Conservation (phyloP, 2,888 invertebrate genomes). For the Cerastis leucographa region DNA sequence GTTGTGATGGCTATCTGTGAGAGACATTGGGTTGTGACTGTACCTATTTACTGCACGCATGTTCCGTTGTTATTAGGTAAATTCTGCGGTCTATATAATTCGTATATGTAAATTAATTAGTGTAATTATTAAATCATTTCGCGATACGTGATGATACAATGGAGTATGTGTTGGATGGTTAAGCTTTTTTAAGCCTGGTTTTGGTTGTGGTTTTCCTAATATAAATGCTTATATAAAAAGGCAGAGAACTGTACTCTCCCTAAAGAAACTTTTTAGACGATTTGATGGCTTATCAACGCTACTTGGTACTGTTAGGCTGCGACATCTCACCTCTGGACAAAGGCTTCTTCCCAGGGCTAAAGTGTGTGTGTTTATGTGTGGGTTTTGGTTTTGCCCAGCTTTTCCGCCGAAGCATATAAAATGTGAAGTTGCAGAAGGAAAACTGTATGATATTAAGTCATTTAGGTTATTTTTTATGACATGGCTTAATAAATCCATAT, state of each 20-base stretch:
- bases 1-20: constrained; percentile 50
- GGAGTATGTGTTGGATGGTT: constrained; percentile 12
- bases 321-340: neutral
- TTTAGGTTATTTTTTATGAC: neutral
- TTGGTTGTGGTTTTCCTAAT: constrained; percentile 2
- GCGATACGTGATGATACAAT: constrained; percentile 27
- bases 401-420: neutral
- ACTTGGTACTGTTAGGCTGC: neutral
- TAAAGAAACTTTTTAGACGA: neutral
- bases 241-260: neutral
- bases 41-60: constrained; percentile 64
- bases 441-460: neutral
- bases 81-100: constrained; percentile 77
- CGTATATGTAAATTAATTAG: constrained; percentile 68
- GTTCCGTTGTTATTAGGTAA: constrained; percentile 66
- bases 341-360: neutral
- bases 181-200: neutral
- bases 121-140: constrained; percentile 56
- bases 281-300: neutral
- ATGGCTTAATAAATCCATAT: neutral
- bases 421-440: neutral
- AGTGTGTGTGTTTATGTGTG: no score
- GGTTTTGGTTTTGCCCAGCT: neutral
- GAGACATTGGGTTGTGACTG: constrained; percentile 55
- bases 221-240: neutral